Evolutionary conservation across 2,888 invertebrate genomes (phyloP).

Genomic region (Pheosia gnoma): DNA sequence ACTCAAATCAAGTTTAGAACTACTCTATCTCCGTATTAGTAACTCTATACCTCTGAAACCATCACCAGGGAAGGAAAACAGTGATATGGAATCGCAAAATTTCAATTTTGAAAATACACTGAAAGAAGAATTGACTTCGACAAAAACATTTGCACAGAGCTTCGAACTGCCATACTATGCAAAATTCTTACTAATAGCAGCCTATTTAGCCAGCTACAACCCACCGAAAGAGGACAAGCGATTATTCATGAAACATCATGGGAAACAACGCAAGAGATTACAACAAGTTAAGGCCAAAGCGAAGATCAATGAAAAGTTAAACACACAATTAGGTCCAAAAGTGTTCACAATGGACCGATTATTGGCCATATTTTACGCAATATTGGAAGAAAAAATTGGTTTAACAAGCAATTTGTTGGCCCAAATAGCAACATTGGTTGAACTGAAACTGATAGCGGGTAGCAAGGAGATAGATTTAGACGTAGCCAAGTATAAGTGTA

Average conservation of each 20-base stretch:
- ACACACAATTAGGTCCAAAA: constrained; percentile 91
- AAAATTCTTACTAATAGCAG: constrained; percentile 94
- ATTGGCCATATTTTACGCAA: constrained; percentile 94
- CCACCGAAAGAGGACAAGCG: constrained; percentile 94
- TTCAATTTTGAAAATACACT: constrained; percentile 65
- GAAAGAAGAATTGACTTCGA: constrained; percentile 74
- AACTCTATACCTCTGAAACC: constrained; percentile 47
- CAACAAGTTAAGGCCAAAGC: constrained; percentile 85
- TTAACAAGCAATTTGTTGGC: constrained; percentile 93
- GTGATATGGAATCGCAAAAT: constrained; percentile 32
- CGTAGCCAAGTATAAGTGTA: constrained; percentile 93
- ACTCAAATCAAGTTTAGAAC: constrained; percentile 89
- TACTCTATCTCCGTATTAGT: constrained; percentile 89
- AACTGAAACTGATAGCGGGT: constrained; percentile 90
- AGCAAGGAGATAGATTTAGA: constrained; percentile 90
- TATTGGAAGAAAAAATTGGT: constrained; percentile 92
- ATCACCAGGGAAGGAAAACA: constrained; percentile 69
- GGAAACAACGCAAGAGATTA: constrained; percentile 87
- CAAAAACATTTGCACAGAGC: constrained; percentile 85
- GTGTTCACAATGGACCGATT: constrained; percentile 92
- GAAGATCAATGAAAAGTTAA: constrained; percentile 81
- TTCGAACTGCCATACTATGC: constrained; percentile 94
- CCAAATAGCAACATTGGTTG: constrained; percentile 94
- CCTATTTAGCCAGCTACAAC: constrained; percentile 96
- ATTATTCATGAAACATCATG: constrained; percentile 92